phyloP scores from a whole-genome alignment of 1,140 invertebrate species.

The Hyles euphorbiae region DNA sequence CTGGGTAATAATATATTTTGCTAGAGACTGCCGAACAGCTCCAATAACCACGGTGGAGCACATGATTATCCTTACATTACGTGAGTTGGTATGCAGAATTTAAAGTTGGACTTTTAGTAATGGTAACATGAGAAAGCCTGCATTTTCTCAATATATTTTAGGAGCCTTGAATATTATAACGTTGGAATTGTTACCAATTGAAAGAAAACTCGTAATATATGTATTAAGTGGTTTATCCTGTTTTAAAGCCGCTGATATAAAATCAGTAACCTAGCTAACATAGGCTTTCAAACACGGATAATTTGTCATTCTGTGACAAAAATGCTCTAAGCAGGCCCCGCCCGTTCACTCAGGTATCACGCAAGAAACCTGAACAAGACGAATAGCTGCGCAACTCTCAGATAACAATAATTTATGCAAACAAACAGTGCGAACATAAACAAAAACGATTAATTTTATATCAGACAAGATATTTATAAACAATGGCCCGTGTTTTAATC shows the following conservation, averaged over 20 bases:
- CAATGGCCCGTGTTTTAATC: constrained; percentile 16
- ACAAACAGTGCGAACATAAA: constrained; percentile 11
- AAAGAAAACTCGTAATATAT: too few species aligned
- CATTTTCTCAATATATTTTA: too few species aligned
- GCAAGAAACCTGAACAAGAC: neutral
- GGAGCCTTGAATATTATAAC: too few species aligned
- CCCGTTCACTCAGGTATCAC: constrained; percentile 1
- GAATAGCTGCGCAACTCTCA: constrained; percentile 5
- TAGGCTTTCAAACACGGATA: neutral
- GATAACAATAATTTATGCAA: constrained; percentile 21
- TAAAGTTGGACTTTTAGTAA: too few species aligned
- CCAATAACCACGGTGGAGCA: too few species aligned
- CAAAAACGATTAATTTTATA: constrained; percentile 15
- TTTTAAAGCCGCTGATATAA: neutral
- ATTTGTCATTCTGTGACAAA: constrained; percentile 7
- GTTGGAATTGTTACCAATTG: too few species aligned
- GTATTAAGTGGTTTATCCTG: too few species aligned
- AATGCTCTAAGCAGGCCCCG: neutral
- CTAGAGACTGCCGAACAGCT: too few species aligned
- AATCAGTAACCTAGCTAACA: neutral
- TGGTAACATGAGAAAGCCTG: too few species aligned
- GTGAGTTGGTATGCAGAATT: too few species aligned
- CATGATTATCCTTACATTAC: too few species aligned
- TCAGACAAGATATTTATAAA: constrained; percentile 13
- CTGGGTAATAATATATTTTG: too few species aligned